A percentile compares a stretch with the other conserved stretches of the same genome.
Evolutionary conservation across 2,888 invertebrate species (phyloP).

Genomic region (Drosophila setosimentum): DNA sequence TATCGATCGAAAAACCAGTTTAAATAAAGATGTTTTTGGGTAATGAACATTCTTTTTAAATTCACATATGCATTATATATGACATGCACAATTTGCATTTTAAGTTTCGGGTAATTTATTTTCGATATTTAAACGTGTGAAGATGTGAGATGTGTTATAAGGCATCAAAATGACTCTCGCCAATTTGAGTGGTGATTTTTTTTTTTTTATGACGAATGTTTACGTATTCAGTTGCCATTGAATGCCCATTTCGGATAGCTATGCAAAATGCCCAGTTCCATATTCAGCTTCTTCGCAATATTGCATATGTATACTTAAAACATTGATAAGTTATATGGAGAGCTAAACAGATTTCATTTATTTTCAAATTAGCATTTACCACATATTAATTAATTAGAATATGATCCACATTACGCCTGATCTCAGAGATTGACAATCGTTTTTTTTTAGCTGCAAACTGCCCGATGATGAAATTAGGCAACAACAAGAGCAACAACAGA

Average conservation of each 20-base stretch:
- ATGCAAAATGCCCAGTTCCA: background rate
- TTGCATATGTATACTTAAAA: no score
- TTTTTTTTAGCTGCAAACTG: constrained; percentile 5
- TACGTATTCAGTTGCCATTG: constrained; percentile 6
- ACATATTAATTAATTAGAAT: background rate
- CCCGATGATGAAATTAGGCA: background rate
- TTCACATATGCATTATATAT: constrained; percentile 1
- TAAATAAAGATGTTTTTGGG: background rate
- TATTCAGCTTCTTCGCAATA: background rate
- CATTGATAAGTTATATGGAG: no score
- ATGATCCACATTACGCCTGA: background rate
- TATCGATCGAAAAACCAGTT: constrained; percentile 12
- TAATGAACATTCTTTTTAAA: background rate
- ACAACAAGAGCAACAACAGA: background rate
- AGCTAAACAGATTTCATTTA: background rate
- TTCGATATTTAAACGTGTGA: constrained; percentile 3
- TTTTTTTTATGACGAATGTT: background rate
- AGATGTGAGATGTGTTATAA: constrained; percentile 1
- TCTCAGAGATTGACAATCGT: background rate
- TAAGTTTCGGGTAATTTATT: constrained; percentile 19
- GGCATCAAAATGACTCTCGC: constrained; percentile 6
- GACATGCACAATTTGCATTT: constrained; percentile 17
- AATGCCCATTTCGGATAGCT: background rate
- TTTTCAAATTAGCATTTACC: background rate
- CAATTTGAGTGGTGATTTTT: background rate